A percentile compares a stretch with the other conserved stretches of the same genome.
Evolutionary conservation across 2,888 invertebrate species (phyloP).

Genomic region (Pollenia amentaria): DNA sequence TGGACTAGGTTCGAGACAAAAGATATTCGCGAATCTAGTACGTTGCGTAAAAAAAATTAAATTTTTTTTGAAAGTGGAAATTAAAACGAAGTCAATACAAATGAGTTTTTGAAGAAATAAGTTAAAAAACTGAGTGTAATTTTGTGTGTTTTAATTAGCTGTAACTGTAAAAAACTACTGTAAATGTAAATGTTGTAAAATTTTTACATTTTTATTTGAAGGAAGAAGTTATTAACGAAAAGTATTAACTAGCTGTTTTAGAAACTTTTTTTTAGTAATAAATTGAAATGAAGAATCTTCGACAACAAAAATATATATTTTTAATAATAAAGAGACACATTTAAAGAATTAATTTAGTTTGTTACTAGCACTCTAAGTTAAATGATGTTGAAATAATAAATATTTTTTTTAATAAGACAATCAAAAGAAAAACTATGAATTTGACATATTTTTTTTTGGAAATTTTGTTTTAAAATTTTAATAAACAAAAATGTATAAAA

Average conservation of each 20-base stretch:
- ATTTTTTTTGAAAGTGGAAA: constrained; percentile 16
- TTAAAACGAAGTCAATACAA: constrained; percentile 36
- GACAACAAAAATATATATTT: constrained; percentile 5
- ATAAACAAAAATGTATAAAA: constrained; percentile 17
- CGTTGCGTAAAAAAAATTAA: constrained; percentile 71
- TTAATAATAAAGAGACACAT: not conserved
- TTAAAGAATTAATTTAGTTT: constrained; percentile 8
- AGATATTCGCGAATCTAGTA: constrained; percentile 77
- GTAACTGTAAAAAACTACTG: constrained; percentile 48
- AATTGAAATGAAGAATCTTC: constrained; percentile 31
- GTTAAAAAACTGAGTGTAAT: constrained; percentile 41
- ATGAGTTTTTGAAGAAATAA: constrained; percentile 27
- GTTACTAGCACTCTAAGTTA: constrained; percentile 70
- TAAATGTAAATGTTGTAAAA: constrained; percentile 5
- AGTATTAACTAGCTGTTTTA: constrained; percentile 51
- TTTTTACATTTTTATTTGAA: constrained; percentile 26
- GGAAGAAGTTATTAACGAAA: constrained; percentile 18
- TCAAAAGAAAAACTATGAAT: constrained; percentile 13
- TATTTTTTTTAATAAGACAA: constrained; percentile 27
- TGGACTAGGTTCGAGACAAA: constrained; percentile 77
- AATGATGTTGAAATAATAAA: constrained; percentile 46
- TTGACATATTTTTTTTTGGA: constrained; percentile 1
- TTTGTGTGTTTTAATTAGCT: constrained; percentile 43
- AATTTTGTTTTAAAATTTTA: constrained; percentile 37
- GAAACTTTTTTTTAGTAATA: constrained; percentile 12